Conservation (phyloP, 2,888 invertebrate genomes). For the Syritta pipiens region DNA sequence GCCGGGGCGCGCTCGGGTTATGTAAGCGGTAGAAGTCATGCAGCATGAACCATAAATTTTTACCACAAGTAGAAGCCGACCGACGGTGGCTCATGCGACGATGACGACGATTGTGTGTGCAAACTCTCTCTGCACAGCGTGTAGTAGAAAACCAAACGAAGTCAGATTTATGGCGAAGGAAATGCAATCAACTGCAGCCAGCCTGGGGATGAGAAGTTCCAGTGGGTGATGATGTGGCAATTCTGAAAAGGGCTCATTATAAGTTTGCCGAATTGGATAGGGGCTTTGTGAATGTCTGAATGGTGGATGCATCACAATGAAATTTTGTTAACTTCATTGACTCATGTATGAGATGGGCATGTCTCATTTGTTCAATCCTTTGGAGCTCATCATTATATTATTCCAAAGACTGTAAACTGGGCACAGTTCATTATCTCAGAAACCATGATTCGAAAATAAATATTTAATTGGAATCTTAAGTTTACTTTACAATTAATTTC, state of each 20-base stretch:
- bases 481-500: too few relatives aligned
- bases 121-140: slow-evolving; percentile 43
- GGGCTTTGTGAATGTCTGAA: slow-evolving; percentile 32
- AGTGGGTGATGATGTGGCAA: slow-evolving; percentile 40
- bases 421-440: too few relatives aligned
- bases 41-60: slow-evolving; percentile 64
- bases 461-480: too few relatives aligned
- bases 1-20: slow-evolving; percentile 32
- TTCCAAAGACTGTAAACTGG: too few relatives aligned
- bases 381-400: too few relatives aligned
- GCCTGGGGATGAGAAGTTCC: slow-evolving; percentile 35
- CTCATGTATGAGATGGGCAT: not conserved
- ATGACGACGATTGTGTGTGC: slow-evolving; percentile 21
- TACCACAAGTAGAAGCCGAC: slow-evolving; percentile 40
- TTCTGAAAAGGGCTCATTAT: slow-evolving; percentile 29
- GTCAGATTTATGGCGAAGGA: slow-evolving; percentile 53
- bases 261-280: slow-evolving; percentile 28
- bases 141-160: slow-evolving; percentile 29
- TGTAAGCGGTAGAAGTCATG: slow-evolving; percentile 60
- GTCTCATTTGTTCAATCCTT: too few relatives aligned
- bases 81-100: slow-evolving; percentile 23
- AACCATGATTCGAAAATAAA: too few relatives aligned
- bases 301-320: too few relatives aligned
- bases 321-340: slow-evolving; percentile 5
- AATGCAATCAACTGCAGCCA: slow-evolving; percentile 53